These are phyloP conservation scores for Poecile montanus DNA, from an alignment of 2,797 vertebrate species.

Conservation along the genomic window DNA sequence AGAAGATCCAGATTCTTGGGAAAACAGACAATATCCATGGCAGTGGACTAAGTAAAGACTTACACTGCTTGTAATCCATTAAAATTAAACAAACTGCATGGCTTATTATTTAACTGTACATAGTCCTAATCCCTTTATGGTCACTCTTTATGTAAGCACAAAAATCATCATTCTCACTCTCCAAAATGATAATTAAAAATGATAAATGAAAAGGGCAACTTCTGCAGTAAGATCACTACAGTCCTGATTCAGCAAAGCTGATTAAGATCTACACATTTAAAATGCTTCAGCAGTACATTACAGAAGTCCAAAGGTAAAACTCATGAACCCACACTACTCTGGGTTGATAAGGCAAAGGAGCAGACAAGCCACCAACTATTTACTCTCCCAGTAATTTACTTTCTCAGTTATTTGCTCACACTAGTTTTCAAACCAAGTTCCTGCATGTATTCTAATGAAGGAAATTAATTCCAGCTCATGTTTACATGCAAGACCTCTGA, in stretches of 20 bases:
- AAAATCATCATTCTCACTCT: neutral
- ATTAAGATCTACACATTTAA: neutral
- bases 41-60: neutral
- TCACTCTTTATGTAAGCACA: neutral
- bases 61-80: neutral
- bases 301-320: conserved; percentile 24
- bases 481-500: neutral
- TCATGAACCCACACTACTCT: neutral
- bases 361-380: neutral
- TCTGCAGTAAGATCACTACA: neutral
- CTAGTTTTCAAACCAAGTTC: neutral
- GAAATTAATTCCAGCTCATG: neutral
- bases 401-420: neutral
- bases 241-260: neutral
- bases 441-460: neutral
- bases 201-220: neutral
- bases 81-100: neutral
- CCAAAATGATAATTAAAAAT: neutral
- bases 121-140: neutral
- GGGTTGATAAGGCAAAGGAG: neutral
- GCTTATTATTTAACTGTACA: neutral
- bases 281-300: neutral
- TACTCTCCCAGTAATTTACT: neutral
- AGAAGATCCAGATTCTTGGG: neutral
- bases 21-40: neutral